These are phyloP conservation scores for Deilephila porcellus DNA, from an alignment of 2,888 invertebrate genomes.

Conservation along the genomic window DNA sequence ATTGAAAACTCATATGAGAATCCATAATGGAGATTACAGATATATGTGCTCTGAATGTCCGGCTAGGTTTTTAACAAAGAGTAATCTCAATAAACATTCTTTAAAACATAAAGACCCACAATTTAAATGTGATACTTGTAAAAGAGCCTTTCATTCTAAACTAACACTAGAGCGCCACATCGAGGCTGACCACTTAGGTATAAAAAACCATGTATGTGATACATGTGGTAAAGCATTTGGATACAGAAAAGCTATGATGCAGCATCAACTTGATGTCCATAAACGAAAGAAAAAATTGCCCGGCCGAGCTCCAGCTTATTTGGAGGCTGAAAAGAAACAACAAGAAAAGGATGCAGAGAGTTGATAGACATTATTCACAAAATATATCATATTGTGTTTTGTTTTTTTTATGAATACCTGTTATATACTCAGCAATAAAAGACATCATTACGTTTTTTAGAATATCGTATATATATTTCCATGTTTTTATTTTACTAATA, in stretches of 20 bases:
- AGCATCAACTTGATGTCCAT: constrained; percentile 61
- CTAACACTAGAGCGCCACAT: constrained; percentile 53
- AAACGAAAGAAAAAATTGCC: constrained; percentile 57
- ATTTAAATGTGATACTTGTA: constrained; percentile 59
- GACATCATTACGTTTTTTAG: no score
- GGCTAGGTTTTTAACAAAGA: constrained; percentile 56
- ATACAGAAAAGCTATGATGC: constrained; percentile 62
- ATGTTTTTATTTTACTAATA: no score
- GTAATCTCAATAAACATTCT: constrained; percentile 59
- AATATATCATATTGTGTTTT: background rate
- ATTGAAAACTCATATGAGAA: constrained; percentile 55
- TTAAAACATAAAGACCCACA: constrained; percentile 57
- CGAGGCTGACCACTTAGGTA: constrained; percentile 61
- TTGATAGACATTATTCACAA: background rate
- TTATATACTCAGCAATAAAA: no score
- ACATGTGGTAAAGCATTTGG: constrained; percentile 64
- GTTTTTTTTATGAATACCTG: background rate
- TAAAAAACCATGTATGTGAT: constrained; percentile 60
- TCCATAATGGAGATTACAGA: constrained; percentile 55
- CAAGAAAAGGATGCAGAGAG: background rate
- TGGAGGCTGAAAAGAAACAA: constrained; percentile 23
- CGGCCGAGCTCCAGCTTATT: constrained; percentile 44
- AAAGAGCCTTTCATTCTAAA: constrained; percentile 58
- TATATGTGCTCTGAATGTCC: constrained; percentile 63
- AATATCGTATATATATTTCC: no score